Base-by-base conservation (phyloP, 2,797 vertebrate species). In the Geotria australis region DNA sequence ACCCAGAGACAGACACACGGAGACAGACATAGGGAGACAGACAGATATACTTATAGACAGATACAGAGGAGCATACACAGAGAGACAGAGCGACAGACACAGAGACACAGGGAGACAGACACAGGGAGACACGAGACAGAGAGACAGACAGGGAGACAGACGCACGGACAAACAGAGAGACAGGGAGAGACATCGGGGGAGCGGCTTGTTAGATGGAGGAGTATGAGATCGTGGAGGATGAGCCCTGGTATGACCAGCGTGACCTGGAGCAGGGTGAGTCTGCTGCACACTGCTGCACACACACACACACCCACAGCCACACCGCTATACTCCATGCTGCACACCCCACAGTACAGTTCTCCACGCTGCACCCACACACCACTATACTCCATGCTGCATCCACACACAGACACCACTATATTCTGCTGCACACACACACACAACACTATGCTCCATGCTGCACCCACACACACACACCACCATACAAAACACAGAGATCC, bases 241-340 rank as follows among this genome's bases (percentile, higher is more conserved):
- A 94, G 68, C 79, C 83, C 46, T 94, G 85, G 86, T 94, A 91
- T 70, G 83, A 85, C 60, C 85, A 93, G 66, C 73, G 83, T 63
- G 86, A 96, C 67, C 75, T 96, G 70, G 85, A 96, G 68, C 88
- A 91, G 74, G 89, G 86, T 95, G 74, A 75, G 72, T 62, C 24
- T 24, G 3, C 3, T 51, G 13, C 13, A 11, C 9, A 9, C 7
- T 49, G 9, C 48, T 49, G 48, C 10, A 49, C 48, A 51, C 48
- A 3, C 3, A 3, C 48, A 4, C 48, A 3, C 3, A 3, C 10
- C 3, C 48, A 51, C 48, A 3, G 3, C 3, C 3, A 51, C 3
- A 51, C 48, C 9, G 9, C 9, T 48, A 49, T 48, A 49, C 48
- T 10, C 48, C 10, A 2, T 11, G 10, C 2, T 3, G 13, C 48